Base-by-base conservation (phyloP, 2,888 invertebrate genomes). In the Eumacrocentrus americanus region DNA sequence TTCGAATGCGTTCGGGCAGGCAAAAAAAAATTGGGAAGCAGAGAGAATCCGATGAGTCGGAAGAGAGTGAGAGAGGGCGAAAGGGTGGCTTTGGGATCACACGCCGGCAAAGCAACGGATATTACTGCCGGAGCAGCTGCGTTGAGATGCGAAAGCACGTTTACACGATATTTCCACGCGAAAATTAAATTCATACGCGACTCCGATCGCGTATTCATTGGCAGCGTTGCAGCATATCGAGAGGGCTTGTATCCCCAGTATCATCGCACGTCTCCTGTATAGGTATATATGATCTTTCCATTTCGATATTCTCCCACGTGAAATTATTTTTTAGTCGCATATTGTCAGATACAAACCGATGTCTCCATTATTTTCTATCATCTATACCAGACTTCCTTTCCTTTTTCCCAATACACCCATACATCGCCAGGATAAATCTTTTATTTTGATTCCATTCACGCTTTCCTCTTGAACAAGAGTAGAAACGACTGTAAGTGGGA, bases 131-230 rank as follows among this genome's bases (percentile, higher is more conserved):
- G 14, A 37, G 42, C 54, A 54, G 54, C 52, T 47, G 60, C 40
- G 56, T 56, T 72, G 63, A 62, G 61, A 67, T 67, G 68, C 63
- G 63, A 57, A 54, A 52, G 67, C 75, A 77, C 76, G 76, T 74
- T 68, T 68, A 44, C 61, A 57, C 73, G 67, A 77, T 77, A 77
- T 76, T 73, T 77, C 67, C 67, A 42, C 58, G 58, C 42, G 70
- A 71, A 74, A 77, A 77, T 77, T 74, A 77, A 77, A 77, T 76
- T 75, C 72, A 74, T 69, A 69, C 70, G 23, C 52, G 60, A 57
- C 66, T 65, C 66, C 71, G 70, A 74, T 76, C 72, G 70, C 60
- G 75, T 74, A 74, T 76, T 76, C 76, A 74, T 76, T 72, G 71
- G 62, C 34, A 59, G 67, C 63, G 51, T 66, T 67, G 64, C 65